Base-by-base conservation (phyloP, 2,113 vertebrate genomes). In the Telmatochromis sp. region DNA sequence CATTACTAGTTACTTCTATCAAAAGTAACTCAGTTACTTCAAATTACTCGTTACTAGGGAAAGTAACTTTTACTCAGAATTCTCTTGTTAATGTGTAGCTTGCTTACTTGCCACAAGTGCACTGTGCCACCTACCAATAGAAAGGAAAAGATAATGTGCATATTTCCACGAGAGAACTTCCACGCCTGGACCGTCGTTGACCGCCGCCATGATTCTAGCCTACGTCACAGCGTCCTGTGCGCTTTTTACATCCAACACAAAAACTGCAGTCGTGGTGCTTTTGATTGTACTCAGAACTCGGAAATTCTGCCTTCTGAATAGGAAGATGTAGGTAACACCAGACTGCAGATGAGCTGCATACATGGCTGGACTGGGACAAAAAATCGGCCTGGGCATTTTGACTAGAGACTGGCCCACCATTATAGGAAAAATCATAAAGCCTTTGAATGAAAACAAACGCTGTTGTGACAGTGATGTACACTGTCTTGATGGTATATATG, bases 321-420 rank as follows among this genome's bases (percentile, higher is more conserved):
- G 5, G 37, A 40, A 40, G 37, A 40, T 40, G 37, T 40, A 40
- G 37, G 37, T 0, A 40, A 40, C 37, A 11, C 5, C 10, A 40
- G 37, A 40, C 37, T 40, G 37, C 40, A 42, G 12, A 2, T 42
- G 40, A 42, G 12, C 40, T 42, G 12, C 40, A 2, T 13, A 0
- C 40, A 42, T 3, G 3, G 40, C 40, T 45, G 3, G 13, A 14
- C 42, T 14, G 42, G 45, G 45, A 47, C 45, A 47, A 2, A 15
- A 47, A 2, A 47, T 2, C 2, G 0, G 0, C 42, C 13, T 6
- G 3, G 42, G 42, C 13, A 0, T 45, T 45, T 45, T 45, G 42
- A 45, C 6, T 14, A 45, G 42, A 14, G 4, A 47, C 6, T 0
- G 4, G 6, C 6, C 6, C 6, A 0, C 45, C 45, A 47, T 47